These are phyloP conservation scores for Hoplodrina ambigua DNA, from an alignment of 2,888 invertebrate species.

Conservation along the genomic window DNA sequence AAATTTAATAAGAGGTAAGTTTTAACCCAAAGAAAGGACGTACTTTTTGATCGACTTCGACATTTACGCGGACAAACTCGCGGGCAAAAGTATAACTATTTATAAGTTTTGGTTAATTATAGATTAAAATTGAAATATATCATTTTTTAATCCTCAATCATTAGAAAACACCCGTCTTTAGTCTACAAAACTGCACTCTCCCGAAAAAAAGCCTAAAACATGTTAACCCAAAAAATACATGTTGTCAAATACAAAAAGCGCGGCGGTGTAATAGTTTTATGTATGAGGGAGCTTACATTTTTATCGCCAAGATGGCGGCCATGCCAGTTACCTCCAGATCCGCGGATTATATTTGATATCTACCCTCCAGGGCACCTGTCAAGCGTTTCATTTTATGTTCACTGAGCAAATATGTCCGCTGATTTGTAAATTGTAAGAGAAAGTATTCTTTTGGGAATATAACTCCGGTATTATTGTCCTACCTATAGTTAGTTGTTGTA, in stretches of 20 bases:
- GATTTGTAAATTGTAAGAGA: constrained; percentile 32
- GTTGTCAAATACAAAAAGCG: constrained; percentile 15
- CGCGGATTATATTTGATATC: constrained; percentile 58
- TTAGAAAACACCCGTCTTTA: too few species aligned
- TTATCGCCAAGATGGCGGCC: constrained; percentile 63
- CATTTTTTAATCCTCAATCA: too few species aligned
- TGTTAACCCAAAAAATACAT: constrained; percentile 8
- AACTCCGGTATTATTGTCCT: constrained; percentile 1
- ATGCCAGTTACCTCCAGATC: constrained; percentile 38
- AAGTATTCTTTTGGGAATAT: constrained; percentile 8
- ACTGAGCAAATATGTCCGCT: constrained; percentile 43
- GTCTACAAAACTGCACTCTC: too few species aligned
- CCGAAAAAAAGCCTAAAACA: neutral
- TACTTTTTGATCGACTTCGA: too few species aligned
- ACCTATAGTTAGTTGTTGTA: neutral
- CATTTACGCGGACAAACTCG: too few species aligned
- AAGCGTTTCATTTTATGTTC: constrained; percentile 54
- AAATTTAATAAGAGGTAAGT: too few species aligned
- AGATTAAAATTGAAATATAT: too few species aligned
- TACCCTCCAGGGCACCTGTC: constrained; percentile 53
- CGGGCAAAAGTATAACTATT: too few species aligned
- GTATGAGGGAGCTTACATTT: constrained; percentile 63
- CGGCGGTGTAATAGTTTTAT: constrained; percentile 44
- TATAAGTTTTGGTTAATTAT: too few species aligned
- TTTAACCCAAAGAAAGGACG: too few species aligned